These are phyloP conservation scores for Leptinotarsa tumamoca DNA, from an alignment of 2,888 invertebrate genomes.

Conservation along the genomic window DNA sequence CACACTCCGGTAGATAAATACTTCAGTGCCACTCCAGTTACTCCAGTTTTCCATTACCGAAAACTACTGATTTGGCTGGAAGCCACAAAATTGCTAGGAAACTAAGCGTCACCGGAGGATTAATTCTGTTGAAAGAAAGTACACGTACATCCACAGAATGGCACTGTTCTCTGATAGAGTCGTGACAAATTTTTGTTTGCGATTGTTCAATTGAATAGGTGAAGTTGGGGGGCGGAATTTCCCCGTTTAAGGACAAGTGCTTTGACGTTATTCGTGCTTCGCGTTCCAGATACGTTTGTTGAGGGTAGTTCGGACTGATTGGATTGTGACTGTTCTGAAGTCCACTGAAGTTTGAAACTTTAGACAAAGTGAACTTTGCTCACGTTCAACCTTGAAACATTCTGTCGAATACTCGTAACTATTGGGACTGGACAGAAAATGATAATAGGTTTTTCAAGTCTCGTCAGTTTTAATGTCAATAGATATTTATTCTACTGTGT, in stretches of 20 bases:
- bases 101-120: neutral
- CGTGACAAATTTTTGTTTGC: neutral
- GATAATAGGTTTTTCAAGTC: too few species aligned
- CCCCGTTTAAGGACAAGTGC: neutral
- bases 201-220: neutral
- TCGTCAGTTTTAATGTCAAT: too few species aligned
- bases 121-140: neutral
- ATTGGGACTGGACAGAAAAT: too few species aligned
- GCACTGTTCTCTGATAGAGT: neutral
- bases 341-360: too few species aligned
- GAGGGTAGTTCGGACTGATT: too few species aligned
- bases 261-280: neutral
- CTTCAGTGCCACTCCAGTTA: slow-evolving; percentile 1
- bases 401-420: too few species aligned
- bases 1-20: neutral
- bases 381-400: too few species aligned
- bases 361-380: too few species aligned
- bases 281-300: too few species aligned
- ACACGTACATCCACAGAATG: neutral
- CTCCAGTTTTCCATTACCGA: slow-evolving; percentile 5
- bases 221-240: neutral
- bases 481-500: too few species aligned
- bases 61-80: neutral
- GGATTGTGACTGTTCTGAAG: too few species aligned
- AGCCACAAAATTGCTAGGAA: neutral